A percentile compares a stretch with the other conserved stretches of the same genome.
Evolutionary conservation across 1,140 invertebrate species (phyloP).

Genomic region (Caenorhabditis latens): DNA sequence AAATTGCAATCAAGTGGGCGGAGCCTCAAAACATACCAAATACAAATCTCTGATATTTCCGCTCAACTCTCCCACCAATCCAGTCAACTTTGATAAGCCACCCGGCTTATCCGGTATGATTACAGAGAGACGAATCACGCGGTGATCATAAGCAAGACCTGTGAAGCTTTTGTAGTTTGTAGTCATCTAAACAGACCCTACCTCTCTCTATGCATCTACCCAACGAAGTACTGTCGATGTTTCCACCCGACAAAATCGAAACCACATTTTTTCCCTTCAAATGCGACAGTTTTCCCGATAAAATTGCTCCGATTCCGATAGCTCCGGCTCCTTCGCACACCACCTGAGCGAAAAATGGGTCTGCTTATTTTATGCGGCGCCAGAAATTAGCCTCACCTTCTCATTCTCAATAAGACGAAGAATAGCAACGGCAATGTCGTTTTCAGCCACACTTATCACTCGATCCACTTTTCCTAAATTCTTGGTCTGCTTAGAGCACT

Average conservation of each 20-base stretch:
- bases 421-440: slow-evolving; percentile 87
- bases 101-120: slow-evolving; percentile 87
- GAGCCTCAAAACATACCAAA: slow-evolving; percentile 17
- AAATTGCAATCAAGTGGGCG: not conserved
- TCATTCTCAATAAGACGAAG: slow-evolving; percentile 87
- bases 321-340: slow-evolving; percentile 92
- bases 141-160: slow-evolving; percentile 85
- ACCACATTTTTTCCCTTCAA: slow-evolving; percentile 83
- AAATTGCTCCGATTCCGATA: slow-evolving; percentile 86
- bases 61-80: slow-evolving; percentile 84
- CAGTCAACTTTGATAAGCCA: slow-evolving; percentile 88
- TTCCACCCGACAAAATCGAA: slow-evolving; percentile 87
- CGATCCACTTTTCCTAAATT: slow-evolving; percentile 60
- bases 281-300: slow-evolving; percentile 86
- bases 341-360: slow-evolving; percentile 78
- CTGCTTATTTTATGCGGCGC: no score
- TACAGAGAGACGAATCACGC: slow-evolving; percentile 84
- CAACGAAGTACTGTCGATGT: slow-evolving; percentile 90
- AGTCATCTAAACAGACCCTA: not conserved
- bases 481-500: not conserved
- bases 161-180: not conserved
- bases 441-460: slow-evolving; percentile 78
- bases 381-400: slow-evolving; percentile 80
- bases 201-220: slow-evolving; percentile 87
- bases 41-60: slow-evolving; percentile 80